These are phyloP conservation scores for Columba guinea DNA, from an alignment of 2,797 vertebrate species.

Conservation along the genomic window DNA sequence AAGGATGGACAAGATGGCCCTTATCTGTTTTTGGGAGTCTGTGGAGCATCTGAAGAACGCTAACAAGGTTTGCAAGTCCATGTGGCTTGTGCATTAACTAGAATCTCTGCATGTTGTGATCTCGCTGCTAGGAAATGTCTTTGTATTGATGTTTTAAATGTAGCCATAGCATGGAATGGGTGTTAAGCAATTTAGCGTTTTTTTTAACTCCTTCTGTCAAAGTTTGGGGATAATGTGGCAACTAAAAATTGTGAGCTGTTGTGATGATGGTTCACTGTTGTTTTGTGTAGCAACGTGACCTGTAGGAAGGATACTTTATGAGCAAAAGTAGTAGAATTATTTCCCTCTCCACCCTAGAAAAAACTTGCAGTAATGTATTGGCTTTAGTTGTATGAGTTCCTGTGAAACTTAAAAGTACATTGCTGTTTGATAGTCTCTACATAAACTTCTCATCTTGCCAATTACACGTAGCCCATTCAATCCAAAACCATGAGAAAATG, in stretches of 20 bases:
- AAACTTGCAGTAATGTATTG: background rate
- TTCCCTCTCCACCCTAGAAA: background rate
- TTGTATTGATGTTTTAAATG: background rate
- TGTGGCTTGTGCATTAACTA: background rate
- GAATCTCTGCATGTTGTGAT: background rate
- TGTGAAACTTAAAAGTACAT: background rate
- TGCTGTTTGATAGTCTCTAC: background rate
- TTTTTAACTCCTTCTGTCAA: background rate
- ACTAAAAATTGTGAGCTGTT: background rate
- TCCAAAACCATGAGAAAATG: background rate
- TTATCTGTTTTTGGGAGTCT: constrained; percentile 94
- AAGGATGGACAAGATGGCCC: constrained; percentile 88
- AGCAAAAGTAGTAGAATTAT: background rate
- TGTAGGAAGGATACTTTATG: background rate
- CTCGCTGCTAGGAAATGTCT: background rate
- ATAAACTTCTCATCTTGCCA: background rate
- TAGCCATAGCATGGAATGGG: background rate
- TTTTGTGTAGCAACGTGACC: background rate
- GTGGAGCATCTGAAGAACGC: constrained; percentile 92
- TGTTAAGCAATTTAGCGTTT: background rate
- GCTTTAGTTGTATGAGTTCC: background rate
- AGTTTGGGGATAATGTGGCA: background rate
- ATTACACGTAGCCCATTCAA: background rate
- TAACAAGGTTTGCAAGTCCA: constrained; percentile 85
- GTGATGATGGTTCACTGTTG: background rate